A percentile compares a stretch with the other conserved stretches of the same genome.
phyloP scores from a whole-genome alignment of 2,888 invertebrate species.

The Drosophila gaucha region DNA sequence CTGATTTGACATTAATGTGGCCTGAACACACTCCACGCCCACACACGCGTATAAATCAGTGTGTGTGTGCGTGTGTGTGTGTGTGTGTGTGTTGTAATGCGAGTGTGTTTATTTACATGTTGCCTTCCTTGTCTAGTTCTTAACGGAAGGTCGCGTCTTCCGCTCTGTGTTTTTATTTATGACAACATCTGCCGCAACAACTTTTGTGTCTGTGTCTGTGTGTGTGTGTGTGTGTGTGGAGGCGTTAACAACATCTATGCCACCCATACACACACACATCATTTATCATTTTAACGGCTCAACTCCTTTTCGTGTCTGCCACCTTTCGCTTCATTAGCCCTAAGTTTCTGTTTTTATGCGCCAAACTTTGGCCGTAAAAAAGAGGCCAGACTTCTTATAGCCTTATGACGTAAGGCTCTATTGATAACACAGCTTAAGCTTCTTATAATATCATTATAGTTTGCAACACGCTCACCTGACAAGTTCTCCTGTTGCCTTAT shows the following conservation, averaged over 20 bases:
- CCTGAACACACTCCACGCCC: slow-evolving; percentile 66
- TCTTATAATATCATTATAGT: background rate
- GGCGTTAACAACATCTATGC: slow-evolving; percentile 72
- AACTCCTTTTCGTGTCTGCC: slow-evolving; percentile 53
- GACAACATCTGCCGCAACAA: slow-evolving; percentile 78
- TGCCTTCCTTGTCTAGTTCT: slow-evolving; percentile 19
- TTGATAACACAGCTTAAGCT: background rate
- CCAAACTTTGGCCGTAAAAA: slow-evolving; percentile 51
- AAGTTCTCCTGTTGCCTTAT: background rate
- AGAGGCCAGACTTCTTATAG: background rate
- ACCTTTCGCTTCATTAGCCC: slow-evolving; percentile 40
- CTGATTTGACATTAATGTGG: slow-evolving; percentile 83
- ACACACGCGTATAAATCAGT: slow-evolving; percentile 57
- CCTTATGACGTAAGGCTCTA: background rate
- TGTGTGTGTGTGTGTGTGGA: slow-evolving; percentile 46
- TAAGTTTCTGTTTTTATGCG: slow-evolving; percentile 52
- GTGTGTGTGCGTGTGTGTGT: slow-evolving; percentile 11
- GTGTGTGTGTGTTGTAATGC: slow-evolving; percentile 17
- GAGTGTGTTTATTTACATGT: slow-evolving; percentile 71
- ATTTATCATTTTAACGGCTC: slow-evolving; percentile 83
- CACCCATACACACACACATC: slow-evolving; percentile 78
- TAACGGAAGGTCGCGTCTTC: slow-evolving; percentile 36
- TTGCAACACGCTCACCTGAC: slow-evolving; percentile 41
- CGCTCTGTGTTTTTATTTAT: slow-evolving; percentile 73
- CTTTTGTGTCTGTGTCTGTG: slow-evolving; percentile 20